These are phyloP conservation scores for Theocolax elegans DNA, from an alignment of 1,140 invertebrate genomes.

Conservation along the genomic window DNA sequence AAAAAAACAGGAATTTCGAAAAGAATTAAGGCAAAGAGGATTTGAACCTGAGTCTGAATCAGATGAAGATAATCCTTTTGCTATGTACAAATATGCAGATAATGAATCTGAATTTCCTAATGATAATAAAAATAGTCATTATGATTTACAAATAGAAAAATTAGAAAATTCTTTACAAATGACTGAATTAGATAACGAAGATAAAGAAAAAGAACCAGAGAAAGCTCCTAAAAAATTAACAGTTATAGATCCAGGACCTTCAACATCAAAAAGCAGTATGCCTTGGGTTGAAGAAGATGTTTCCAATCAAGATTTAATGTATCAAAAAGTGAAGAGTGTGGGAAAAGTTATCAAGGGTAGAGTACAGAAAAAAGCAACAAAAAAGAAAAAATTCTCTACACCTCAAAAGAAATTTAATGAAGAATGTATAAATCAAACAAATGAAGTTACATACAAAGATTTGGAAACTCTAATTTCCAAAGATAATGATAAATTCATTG, in stretches of 20 bases:
- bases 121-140: background rate
- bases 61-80: constrained; percentile 56
- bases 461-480: no score
- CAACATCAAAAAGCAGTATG: constrained; percentile 48
- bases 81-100: constrained; percentile 45
- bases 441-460: background rate
- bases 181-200: constrained; percentile 20
- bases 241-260: constrained; percentile 50
- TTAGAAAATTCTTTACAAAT: constrained; percentile 33
- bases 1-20: constrained; percentile 54
- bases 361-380: constrained; percentile 17
- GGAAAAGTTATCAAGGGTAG: constrained; percentile 32
- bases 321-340: constrained; percentile 28
- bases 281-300: constrained; percentile 39
- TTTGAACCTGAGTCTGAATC: constrained; percentile 55
- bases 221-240: constrained; percentile 24
- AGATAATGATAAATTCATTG: background rate
- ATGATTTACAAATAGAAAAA: constrained; percentile 29
- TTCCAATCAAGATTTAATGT: background rate
- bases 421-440: background rate
- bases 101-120: constrained; percentile 33
- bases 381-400: constrained; percentile 21
- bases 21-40: constrained; percentile 53
- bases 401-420: constrained; percentile 18
- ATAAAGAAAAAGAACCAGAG: constrained; percentile 13